Conservation (phyloP, 92 coral and sea anemone genomes). For the Isaurus tuberculatus region DNA sequence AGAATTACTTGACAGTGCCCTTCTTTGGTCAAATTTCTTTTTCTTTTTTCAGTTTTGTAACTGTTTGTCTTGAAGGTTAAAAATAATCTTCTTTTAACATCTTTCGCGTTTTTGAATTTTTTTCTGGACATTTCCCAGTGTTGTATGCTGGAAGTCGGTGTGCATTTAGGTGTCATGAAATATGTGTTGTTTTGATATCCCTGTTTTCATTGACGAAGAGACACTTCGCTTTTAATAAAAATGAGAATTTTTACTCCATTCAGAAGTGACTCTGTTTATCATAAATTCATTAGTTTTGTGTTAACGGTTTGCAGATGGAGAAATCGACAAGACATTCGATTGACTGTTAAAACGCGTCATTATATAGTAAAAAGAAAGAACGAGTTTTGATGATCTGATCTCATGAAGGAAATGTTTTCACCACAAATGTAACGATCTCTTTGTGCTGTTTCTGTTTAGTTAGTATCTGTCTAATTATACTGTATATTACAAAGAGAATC, state of each 20-base stretch:
- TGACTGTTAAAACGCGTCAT: neutral
- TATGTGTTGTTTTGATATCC: neutral
- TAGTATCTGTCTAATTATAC: neutral
- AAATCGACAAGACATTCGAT: too few relatives aligned
- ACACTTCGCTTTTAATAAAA: neutral
- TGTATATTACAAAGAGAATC: constrained; percentile 9
- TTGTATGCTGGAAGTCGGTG: neutral
- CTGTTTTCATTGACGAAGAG: neutral
- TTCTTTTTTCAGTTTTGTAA: constrained; percentile 9
- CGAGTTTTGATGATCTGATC: neutral
- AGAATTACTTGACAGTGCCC: constrained; percentile 20
- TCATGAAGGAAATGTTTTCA: neutral
- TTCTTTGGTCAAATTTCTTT: constrained; percentile 25
- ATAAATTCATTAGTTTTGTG: neutral
- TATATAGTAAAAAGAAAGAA: neutral
- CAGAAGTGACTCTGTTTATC: too few relatives aligned
- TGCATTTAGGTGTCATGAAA: neutral
- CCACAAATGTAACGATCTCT: constrained; percentile 2
- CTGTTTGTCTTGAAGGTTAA: neutral
- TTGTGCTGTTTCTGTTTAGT: constrained; percentile 7
- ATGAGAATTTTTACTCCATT: neutral
- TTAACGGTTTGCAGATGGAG: neutral
- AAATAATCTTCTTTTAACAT: neutral
- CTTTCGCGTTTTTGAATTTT: too few relatives aligned
- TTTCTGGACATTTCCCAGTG: too few relatives aligned